phyloP scores from a whole-genome alignment of 2,888 invertebrate genomes.

The Anoncus sp. region DNA sequence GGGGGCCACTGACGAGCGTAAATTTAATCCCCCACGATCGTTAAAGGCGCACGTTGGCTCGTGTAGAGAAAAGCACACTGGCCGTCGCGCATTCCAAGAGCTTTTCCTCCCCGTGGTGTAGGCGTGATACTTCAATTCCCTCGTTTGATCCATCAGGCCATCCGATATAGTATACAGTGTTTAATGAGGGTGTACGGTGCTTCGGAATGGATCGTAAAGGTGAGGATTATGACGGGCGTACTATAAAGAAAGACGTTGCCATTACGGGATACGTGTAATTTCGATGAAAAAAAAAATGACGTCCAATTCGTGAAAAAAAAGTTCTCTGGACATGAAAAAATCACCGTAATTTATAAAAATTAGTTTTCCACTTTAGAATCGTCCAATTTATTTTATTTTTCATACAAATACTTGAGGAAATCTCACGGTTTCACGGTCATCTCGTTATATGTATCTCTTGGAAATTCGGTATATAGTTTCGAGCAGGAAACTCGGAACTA shows the following conservation, averaged over 20 bases:
- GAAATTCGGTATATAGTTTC: background rate
- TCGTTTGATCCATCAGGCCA: constrained; percentile 53
- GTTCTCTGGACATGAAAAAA: background rate
- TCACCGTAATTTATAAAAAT: background rate
- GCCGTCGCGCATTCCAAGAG: constrained; percentile 31
- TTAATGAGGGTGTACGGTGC: constrained; percentile 14
- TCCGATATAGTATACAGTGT: constrained; percentile 27
- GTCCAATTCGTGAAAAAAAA: background rate
- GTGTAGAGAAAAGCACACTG: constrained; percentile 26
- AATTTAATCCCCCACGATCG: constrained; percentile 53
- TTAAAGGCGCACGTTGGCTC: constrained; percentile 47
- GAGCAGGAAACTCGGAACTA: constrained; percentile 50
- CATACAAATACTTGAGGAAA: background rate
- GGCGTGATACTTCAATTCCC: constrained; percentile 49
- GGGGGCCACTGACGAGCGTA: constrained; percentile 33
- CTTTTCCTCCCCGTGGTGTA: constrained; percentile 31
- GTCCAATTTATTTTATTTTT: constrained; percentile 1
- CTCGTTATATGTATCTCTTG: constrained; percentile 4
- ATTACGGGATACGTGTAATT: background rate
- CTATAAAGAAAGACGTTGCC: constrained; percentile 15
- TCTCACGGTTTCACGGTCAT: background rate
- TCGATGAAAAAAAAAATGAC: background rate
- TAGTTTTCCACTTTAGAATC: background rate
- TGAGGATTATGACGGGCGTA: constrained; percentile 22
- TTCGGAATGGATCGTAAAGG: constrained; percentile 12